Percentiles rank a stretch among this genome's conserved stretches.
phyloP scores from a whole-genome alignment of 2,888 invertebrate species.

The Pterobdella sp. region DNA sequence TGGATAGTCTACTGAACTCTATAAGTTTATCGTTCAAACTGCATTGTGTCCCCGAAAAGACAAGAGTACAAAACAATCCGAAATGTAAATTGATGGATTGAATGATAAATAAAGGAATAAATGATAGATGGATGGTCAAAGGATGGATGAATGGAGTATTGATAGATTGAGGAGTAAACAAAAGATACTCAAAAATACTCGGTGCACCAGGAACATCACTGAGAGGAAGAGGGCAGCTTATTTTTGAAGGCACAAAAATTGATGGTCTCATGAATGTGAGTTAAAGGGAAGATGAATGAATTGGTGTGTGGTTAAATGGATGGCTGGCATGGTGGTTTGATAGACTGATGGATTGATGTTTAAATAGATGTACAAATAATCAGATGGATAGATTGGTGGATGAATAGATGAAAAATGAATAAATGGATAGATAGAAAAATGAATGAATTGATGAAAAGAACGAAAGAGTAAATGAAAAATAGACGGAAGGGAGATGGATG shows the following conservation, averaged over 20 bases:
- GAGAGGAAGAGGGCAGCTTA: too few species aligned
- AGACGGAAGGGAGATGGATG: neutral
- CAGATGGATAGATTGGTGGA: neutral
- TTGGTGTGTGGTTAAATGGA: neutral
- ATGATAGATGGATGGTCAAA: neutral
- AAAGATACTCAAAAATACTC: neutral
- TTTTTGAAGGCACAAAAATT: too few species aligned
- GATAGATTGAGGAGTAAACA: neutral
- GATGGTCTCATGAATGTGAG: too few species aligned
- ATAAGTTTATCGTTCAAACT: conserved; percentile 2
- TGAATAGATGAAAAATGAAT: neutral
- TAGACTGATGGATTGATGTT: neutral
- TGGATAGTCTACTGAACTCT: neutral
- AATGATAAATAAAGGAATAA: neutral
- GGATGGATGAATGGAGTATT: neutral
- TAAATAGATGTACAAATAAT: conserved; percentile 5
- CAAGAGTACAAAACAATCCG: conserved; percentile 5
- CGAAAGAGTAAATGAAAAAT: neutral
- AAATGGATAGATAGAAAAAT: neutral
- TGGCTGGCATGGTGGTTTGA: neutral
- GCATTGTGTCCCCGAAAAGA: neutral
- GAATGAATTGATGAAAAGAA: conserved; percentile 4
- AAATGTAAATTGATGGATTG: neutral
- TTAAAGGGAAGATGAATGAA: neutral
- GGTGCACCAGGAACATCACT: too few species aligned